Conservation (phyloP, 1,140 invertebrate species). For the Conopomorpha cramerella region DNA sequence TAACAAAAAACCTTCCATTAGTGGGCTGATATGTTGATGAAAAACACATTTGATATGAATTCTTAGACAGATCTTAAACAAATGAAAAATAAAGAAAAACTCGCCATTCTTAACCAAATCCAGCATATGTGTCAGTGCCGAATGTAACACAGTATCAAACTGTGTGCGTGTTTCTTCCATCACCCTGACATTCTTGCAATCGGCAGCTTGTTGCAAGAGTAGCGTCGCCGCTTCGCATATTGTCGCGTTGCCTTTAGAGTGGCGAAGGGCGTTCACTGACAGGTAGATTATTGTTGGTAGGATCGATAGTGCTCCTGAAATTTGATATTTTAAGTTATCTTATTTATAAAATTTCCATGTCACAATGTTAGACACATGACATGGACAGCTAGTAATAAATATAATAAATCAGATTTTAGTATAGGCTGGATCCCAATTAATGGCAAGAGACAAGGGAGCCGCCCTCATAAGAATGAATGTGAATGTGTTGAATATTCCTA, state of each 20-base stretch:
- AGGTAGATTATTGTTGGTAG: slow-evolving; percentile 92
- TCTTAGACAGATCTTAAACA: no score
- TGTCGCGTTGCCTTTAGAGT: slow-evolving; percentile 65
- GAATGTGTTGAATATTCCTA: no score
- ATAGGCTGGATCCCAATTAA: no score
- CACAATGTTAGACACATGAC: no score
- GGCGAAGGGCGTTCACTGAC: slow-evolving; percentile 85
- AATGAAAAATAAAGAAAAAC: no score
- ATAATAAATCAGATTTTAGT: no score
- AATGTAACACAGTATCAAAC: slow-evolving; percentile 83
- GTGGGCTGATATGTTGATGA: no score
- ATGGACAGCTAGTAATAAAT: no score
- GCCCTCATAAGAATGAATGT: no score
- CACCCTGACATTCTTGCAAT: slow-evolving; percentile 38
- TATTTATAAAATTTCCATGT: neutral
- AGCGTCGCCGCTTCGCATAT: slow-evolving; percentile 64
- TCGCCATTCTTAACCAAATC: slow-evolving; percentile 85
- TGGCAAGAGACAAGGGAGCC: no score
- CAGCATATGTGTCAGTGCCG: slow-evolving; percentile 84
- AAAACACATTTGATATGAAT: no score
- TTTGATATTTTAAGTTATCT: neutral
- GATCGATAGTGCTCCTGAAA: slow-evolving; percentile 80
- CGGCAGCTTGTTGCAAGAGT: slow-evolving; percentile 56
- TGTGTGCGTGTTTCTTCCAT: slow-evolving; percentile 45
- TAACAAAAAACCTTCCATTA: no score